Evolutionary conservation across 2,888 invertebrate genomes (phyloP).

Genomic region (Ochropleura plecta): DNA sequence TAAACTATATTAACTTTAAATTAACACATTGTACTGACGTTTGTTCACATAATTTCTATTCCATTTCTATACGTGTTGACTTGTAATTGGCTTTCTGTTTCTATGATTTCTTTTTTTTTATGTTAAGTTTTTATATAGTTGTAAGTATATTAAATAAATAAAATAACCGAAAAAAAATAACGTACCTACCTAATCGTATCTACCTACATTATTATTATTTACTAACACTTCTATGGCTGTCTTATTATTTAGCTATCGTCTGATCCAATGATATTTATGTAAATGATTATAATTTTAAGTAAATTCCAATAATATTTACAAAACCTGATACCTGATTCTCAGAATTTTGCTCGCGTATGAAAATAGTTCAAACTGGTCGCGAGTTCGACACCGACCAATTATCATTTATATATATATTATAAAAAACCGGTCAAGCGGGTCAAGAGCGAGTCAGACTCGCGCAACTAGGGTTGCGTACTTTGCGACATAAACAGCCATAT

Average conservation of each 20-base stretch:
- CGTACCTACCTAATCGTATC: neutral
- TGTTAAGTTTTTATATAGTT: too few relatives aligned
- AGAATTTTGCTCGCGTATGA: neutral
- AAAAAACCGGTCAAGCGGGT: constrained; percentile 5
- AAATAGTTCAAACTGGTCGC: constrained; percentile 6
- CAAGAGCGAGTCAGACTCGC: too few relatives aligned
- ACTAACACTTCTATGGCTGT: neutral
- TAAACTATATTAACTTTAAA: too few relatives aligned
- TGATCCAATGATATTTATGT: neutral
- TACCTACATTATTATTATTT: neutral
- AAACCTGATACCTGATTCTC: constrained; percentile 22
- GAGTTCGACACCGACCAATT: neutral
- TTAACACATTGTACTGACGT: too few relatives aligned
- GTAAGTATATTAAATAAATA: too few relatives aligned
- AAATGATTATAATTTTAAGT: constrained; percentile 1
- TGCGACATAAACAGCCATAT: too few relatives aligned
- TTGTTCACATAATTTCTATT: too few relatives aligned
- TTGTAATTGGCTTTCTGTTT: too few relatives aligned
- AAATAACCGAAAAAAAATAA: too few relatives aligned
- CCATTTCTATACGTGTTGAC: too few relatives aligned
- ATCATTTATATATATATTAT: neutral
- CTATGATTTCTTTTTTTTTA: too few relatives aligned
- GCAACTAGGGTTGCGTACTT: too few relatives aligned
- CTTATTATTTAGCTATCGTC: constrained; percentile 5
- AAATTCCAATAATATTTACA: neutral